These are phyloP conservation scores for Mirza zaza DNA, from an alignment of 2,113 vertebrate species.

Conservation along the genomic window DNA sequence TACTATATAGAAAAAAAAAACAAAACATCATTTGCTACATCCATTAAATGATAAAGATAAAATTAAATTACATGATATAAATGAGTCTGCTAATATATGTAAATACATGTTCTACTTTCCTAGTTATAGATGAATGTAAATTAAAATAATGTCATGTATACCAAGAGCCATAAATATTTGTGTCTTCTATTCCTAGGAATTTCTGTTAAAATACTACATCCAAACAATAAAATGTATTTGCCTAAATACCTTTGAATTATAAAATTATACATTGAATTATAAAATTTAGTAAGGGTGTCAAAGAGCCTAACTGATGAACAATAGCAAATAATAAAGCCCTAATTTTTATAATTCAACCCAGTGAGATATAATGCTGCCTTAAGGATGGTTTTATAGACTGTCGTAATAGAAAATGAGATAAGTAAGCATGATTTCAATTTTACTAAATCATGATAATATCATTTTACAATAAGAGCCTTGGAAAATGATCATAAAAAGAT, in stretches of 20 bases:
- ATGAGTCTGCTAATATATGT: neutral
- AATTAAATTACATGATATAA: slow-evolving; percentile 14
- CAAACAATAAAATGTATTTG: neutral
- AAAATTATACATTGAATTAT: no score
- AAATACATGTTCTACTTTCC: neutral
- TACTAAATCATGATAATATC: neutral
- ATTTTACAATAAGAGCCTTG: neutral
- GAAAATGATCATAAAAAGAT: neutral
- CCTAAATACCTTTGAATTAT: neutral
- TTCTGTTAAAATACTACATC: neutral
- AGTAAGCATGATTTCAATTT: neutral
- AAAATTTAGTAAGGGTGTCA: neutral
- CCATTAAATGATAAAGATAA: neutral
- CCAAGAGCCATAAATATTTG: neutral
- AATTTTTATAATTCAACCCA: neutral
- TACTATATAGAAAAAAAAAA: neutral
- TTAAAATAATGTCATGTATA: neutral
- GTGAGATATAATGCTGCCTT: neutral
- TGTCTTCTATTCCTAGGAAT: neutral
- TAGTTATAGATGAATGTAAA: neutral
- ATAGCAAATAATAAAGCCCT: no score
- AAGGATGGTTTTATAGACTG: neutral
- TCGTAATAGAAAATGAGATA: neutral
- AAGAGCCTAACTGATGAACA: neutral
- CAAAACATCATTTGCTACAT: neutral